Evolutionary conservation across 2,888 invertebrate genomes (phyloP), one percentile per base, ranked within the genome.

Genomic region (Nasonovia ribisnigri): DNA sequence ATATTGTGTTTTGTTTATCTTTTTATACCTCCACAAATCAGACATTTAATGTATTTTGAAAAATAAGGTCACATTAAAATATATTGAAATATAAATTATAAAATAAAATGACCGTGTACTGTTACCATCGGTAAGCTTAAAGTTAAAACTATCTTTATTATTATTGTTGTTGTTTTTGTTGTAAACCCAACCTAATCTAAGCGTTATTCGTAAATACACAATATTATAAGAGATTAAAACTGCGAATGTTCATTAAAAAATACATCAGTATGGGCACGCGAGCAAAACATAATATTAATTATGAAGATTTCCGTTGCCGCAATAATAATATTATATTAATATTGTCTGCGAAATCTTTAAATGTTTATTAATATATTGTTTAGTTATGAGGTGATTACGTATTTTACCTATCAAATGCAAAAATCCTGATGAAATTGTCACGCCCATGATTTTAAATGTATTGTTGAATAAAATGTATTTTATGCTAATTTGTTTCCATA

Each of bases 1-100:
- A 67, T 67, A 67, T 67, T n/a, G n/a, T 67, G n/a, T 67, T 67
- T 67, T 67, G 67, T 67, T 67, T 67, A 67, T 67, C 16, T 67
- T 67, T 67, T n/a, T 67, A 67, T 67, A 67, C 24, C 16, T 67
- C 16, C 6, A 67, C 67, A 67, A n/a, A 67, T 67, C n/a, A n/a
- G 67, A 67, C 54, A 67, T 67, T 67, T 67, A 67, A 67, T 67
- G 67, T 67, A n/a, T 16, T 67, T 67, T 67, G 60, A 67, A 67
- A n/a, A 67, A 67, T 67, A 67, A 67, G n/a, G n/a, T n/a, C n/a
- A 67, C 16, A 67, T 67, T n/a, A 16, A n/a, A 67, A 67, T 67
- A n/a, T 36, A 67, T 67, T 67, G 67, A 67, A 67, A 67, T 67
- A 67, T 67, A 67, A 67, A 67, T 67, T 36, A 67, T 67, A 67